phyloP scores from a whole-genome alignment of 2,888 invertebrate species.

The Melipona beecheii region DNA sequence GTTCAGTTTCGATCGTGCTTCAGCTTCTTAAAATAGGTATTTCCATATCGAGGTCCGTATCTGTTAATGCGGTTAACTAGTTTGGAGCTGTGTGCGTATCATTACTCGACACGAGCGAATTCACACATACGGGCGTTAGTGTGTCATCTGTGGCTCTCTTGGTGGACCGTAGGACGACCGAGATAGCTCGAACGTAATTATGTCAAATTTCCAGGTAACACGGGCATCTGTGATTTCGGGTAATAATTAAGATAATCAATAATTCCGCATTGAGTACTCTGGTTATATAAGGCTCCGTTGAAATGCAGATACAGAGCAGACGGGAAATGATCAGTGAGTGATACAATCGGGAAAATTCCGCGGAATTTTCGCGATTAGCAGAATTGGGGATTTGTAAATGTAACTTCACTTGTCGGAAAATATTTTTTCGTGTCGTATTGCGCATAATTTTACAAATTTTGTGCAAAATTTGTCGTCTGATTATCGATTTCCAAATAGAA shows the following conservation, averaged over 20 bases:
- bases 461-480: background rate
- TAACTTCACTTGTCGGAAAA: too few species aligned
- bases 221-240: slow-evolving; percentile 36
- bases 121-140: slow-evolving; percentile 30
- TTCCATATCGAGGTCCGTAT: background rate
- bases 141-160: slow-evolving; percentile 47
- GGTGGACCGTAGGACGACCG: slow-evolving; percentile 45
- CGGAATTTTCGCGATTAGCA: too few species aligned
- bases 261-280: slow-evolving; percentile 3
- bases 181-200: slow-evolving; percentile 49
- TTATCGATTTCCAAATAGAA: background rate
- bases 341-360: too few species aligned
- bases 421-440: too few species aligned
- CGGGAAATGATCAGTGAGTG: too few species aligned
- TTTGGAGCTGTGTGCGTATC: slow-evolving; percentile 17
- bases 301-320: background rate
- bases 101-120: slow-evolving; percentile 1
- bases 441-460: too few species aligned
- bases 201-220: slow-evolving; percentile 49
- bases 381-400: too few species aligned
- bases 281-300: background rate
- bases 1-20: background rate
- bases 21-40: background rate
- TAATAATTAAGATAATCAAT: slow-evolving; percentile 49
- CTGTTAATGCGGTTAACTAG: slow-evolving; percentile 25